Base-by-base conservation (phyloP, 2,797 vertebrate species). In the Taeniopygia guttata region DNA sequence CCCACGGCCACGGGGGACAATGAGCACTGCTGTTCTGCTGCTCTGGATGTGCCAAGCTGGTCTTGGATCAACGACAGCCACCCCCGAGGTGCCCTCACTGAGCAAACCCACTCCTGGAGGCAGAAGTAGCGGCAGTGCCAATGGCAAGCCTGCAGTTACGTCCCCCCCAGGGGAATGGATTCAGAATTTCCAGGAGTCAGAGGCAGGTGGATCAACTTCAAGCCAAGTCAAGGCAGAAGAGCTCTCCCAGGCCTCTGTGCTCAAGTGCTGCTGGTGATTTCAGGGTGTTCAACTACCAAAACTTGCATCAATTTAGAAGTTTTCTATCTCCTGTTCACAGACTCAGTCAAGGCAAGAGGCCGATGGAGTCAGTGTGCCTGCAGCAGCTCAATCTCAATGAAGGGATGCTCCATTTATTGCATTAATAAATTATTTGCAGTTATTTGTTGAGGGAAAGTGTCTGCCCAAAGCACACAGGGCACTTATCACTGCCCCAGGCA, bases 401-500 rank as follows among this genome's bases (percentile, higher is more conserved):
- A 73, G 22, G 46, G n/a, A 56, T 40, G 36, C 8, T 68, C 81
- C 48, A 40, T 51, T 70, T 64, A 51, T 14, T 55, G 51, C 43
- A 62, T 11, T 27, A 30, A 68, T 93, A 77, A 79, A 92, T 89
- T 62, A 94, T 87, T 95, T 64, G 87, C 48, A 66, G 54, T 15
- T 81, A 76, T 43, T 77, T 4, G 1, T 10, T 32, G 63, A 74
- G 29, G 32, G 38, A 67, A 63, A 49, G 30, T 0, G 22, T 10
- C 86, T 83, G 56, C 64, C 49, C 78, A 77, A 54, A 89, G 58
- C 82, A 84, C 7, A 4, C 10, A 54, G 76, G 29, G 17, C 13
- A 68, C 26, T 79, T 60, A 46, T 3, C 67, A 42, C 27, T 55
- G 48, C 70, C 52, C 42, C 30, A 29, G 34, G 67, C 38, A 27